Evolutionary conservation across 2,888 invertebrate genomes (phyloP).

Genomic region (Drosophila merina): DNA sequence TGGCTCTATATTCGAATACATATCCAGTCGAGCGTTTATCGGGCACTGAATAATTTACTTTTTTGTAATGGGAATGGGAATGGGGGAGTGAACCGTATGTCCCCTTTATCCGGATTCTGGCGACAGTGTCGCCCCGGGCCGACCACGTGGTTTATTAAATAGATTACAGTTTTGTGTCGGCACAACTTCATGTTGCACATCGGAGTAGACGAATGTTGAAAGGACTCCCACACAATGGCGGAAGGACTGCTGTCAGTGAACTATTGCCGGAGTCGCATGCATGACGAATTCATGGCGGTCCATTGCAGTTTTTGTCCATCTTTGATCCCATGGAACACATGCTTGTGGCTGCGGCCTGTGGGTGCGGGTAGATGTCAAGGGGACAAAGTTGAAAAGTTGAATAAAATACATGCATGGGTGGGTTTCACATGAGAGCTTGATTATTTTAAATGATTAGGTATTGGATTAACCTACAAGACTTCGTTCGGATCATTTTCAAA

Average conservation of each 20-base stretch:
- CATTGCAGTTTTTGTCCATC: conserved; percentile 58
- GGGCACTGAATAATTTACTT: conserved; percentile 50
- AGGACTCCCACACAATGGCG: background rate
- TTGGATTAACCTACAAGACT: background rate
- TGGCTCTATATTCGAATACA: conserved; percentile 17
- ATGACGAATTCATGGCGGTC: conserved; percentile 65
- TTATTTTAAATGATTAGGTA: background rate
- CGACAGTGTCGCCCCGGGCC: conserved; percentile 56
- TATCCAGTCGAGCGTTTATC: conserved; percentile 46
- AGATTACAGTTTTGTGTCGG: conserved; percentile 69
- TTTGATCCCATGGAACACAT: conserved; percentile 31
- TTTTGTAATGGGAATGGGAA: background rate
- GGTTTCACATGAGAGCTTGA: background rate
- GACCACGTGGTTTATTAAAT: conserved; percentile 74
- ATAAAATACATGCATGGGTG: conserved; percentile 1
- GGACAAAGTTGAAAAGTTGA: conserved; percentile 10
- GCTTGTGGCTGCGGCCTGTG: conserved; percentile 5
- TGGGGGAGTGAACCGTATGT: conserved; percentile 2
- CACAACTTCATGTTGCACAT: conserved; percentile 46
- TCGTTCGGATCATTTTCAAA: background rate
- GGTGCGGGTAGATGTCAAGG: background rate
- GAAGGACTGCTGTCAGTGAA: background rate
- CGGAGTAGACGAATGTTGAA: conserved; percentile 29
- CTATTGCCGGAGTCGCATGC: conserved; percentile 44
- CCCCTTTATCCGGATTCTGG: conserved; percentile 49